Conservation (phyloP, 2,888 invertebrate genomes). For the Arctia plantaginis region DNA sequence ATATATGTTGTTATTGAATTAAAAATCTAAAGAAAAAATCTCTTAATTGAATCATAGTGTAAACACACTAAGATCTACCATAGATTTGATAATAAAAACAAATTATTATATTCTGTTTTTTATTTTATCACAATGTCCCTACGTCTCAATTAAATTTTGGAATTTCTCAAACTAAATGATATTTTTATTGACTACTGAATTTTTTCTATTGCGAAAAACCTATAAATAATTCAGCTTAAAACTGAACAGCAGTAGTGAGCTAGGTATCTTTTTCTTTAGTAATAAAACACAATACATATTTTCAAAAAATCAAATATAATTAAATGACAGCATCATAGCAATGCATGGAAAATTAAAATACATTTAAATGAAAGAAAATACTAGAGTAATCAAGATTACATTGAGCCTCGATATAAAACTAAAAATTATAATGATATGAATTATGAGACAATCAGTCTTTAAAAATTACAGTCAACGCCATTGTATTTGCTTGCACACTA, state of each 20-base stretch:
- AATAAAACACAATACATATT: constrained; percentile 33
- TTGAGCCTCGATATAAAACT: constrained; percentile 43
- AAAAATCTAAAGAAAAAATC: neutral
- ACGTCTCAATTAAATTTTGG: neutral
- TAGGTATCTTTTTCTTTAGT: neutral
- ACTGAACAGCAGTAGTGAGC: neutral
- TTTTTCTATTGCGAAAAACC: no score
- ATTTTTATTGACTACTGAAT: no score
- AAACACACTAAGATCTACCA: neutral
- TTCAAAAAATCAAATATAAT: constrained; percentile 48
- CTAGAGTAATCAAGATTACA: constrained; percentile 29
- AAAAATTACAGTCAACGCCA: constrained; percentile 47
- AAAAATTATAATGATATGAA: constrained; percentile 24
- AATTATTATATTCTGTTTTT: neutral
- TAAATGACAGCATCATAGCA: constrained; percentile 35
- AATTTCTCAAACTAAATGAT: no score
- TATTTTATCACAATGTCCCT: neutral
- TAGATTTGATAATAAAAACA: constrained; percentile 1
- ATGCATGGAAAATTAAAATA: constrained; percentile 41
- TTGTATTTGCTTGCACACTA: neutral
- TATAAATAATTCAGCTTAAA: neutral
- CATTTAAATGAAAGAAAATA: constrained; percentile 37
- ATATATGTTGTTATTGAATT: neutral
- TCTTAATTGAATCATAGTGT: neutral
- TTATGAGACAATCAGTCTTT: constrained; percentile 54